Evolutionary conservation across 2,888 invertebrate species (phyloP).

Genomic region (Mylabris sibirica): DNA sequence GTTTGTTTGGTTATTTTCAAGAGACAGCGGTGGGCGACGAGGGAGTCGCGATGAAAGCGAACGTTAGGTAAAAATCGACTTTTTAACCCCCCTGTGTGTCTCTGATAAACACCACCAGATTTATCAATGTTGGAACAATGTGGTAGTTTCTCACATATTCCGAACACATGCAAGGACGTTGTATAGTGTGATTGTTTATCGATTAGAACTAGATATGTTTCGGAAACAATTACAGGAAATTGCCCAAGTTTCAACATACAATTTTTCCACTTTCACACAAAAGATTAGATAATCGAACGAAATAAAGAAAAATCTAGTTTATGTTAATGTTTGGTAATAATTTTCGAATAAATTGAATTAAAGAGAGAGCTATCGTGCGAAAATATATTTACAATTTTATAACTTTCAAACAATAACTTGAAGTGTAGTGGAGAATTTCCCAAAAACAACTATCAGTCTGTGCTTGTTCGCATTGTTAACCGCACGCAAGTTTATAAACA

Average conservation of each 20-base stretch:
- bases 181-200: slow-evolving; percentile 47
- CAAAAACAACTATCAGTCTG: slow-evolving; percentile 28
- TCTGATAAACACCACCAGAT: not conserved
- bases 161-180: slow-evolving; percentile 46
- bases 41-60: slow-evolving; percentile 50
- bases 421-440: slow-evolving; percentile 32
- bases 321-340: not conserved
- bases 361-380: slow-evolving; percentile 32
- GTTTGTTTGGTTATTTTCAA: slow-evolving; percentile 60
- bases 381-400: slow-evolving; percentile 32
- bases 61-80: slow-evolving; percentile 56
- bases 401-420: slow-evolving; percentile 30
- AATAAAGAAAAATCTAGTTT: not conserved
- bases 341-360: not conserved
- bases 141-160: slow-evolving; percentile 36
- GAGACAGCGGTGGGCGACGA: slow-evolving; percentile 56
- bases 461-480: slow-evolving; percentile 24
- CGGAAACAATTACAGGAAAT: slow-evolving; percentile 26
- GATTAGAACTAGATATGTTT: slow-evolving; percentile 31
- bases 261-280: slow-evolving; percentile 14
- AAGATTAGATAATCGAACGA: not conserved
- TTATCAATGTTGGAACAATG: slow-evolving; percentile 8
- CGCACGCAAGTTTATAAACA: slow-evolving; percentile 18
- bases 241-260: slow-evolving; percentile 25
- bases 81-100: not conserved